A percentile compares a stretch with the other conserved stretches of the same genome.
phyloP scores from a whole-genome alignment of 2,797 vertebrate species.

The Ptychobarbus kaznakovi region DNA sequence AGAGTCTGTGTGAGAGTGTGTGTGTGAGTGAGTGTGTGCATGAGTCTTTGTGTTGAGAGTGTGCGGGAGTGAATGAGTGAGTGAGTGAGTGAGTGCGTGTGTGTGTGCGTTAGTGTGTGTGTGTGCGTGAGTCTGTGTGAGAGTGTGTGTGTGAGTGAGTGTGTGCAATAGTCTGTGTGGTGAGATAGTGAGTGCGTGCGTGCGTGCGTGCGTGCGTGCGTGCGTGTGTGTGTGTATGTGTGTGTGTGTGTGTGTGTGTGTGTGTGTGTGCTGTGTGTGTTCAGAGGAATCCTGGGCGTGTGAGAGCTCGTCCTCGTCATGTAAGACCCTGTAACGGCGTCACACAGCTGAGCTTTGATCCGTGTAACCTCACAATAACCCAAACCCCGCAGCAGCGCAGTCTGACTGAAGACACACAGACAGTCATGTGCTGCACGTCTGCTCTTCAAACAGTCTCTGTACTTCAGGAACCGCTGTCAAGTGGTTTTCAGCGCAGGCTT shows the following conservation, averaged over 20 bases:
- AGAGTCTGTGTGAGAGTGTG: slow-evolving; percentile 4
- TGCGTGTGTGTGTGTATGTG: too few relatives aligned
- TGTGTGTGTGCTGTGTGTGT: slow-evolving; percentile 17
- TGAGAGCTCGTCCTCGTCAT: slow-evolving; percentile 79
- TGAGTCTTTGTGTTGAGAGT: too few relatives aligned
- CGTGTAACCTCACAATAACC: slow-evolving; percentile 5
- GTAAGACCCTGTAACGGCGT: slow-evolving; percentile 80
- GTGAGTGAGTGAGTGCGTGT: background rate
- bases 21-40: too few relatives aligned
- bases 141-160: background rate
- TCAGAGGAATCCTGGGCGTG: slow-evolving; percentile 77
- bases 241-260: too few relatives aligned
- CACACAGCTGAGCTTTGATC: slow-evolving; percentile 39
- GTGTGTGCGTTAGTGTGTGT: too few relatives aligned
- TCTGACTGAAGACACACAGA: background rate
- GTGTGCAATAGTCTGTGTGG: too few relatives aligned
- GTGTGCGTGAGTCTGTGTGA: background rate
- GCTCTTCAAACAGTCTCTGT: background rate
- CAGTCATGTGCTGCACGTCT: background rate
- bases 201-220: background rate
- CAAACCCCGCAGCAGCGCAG: background rate
- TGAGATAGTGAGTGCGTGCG: too few relatives aligned
- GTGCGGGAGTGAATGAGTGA: too few relatives aligned
- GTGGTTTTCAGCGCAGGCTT: background rate
- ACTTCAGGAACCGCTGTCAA: background rate